Base-by-base conservation (phyloP, 2,888 invertebrate genomes). In the Polydrusus pterygomalis region DNA sequence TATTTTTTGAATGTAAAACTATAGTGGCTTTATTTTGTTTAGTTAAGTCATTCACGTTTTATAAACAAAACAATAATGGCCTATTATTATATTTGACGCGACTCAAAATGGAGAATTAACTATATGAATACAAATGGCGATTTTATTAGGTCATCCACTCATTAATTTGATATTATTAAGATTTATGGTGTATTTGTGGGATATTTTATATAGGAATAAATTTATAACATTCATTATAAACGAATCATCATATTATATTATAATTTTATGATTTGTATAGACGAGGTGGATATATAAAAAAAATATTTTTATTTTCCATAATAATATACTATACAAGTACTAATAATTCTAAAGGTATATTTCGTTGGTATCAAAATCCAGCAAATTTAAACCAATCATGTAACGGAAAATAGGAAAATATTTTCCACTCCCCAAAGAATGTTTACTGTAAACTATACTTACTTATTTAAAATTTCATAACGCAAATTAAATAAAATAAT, bases 141-240 rank as follows among this genome's bases (percentile, higher is more conserved):
- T 65, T 65, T 65, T 65, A 65, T 65, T 65, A 20, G 65, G 65
- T 65, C 65, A 54, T 54, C 9, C 30, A 54, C 17, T 54, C 11
- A 30, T 54, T 18, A 51, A 20, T 51, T 30, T 30, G 25, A 54
- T 11, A 3, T 54, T 54, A 54, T 54, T 54, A 54, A 30, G 54
- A 54, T 54, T 54, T 54, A 54, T 54, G 54, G 20, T 54, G 11
- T 54, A 5, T 10, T 9, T 20, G 51, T 51, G 20, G 51, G 51
- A 51, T 51, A 51, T 51, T 13, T 43, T 43, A 43, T 8, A 47
- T 17, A 13, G 6, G 8, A 47, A 17, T 17, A 8, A 47, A 5
- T 47, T 47, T 47, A 47, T 43, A 43, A 43, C 10, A 43, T n/a
- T n/a, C n/a, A n/a, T 11, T 40, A 40, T 13, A 10, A 10, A 30